Evolutionary conservation across 2,888 invertebrate species (phyloP), one percentile per base, ranked within the genome.

Genomic region (Reticulitermes lucifugus): DNA sequence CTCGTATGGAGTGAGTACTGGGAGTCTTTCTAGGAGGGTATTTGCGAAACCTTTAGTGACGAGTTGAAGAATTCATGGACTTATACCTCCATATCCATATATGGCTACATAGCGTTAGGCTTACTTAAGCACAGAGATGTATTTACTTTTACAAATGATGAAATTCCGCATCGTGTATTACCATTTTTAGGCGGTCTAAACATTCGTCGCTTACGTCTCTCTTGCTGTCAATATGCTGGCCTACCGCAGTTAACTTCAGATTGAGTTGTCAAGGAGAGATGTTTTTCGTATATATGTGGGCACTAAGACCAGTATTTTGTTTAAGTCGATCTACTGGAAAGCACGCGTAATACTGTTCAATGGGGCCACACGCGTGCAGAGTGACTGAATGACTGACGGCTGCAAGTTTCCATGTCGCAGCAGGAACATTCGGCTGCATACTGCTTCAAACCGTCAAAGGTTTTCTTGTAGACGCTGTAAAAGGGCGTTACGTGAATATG

Each of bases 361-460:
- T 65, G 73, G 41, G 35, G 21, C 73, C 73, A 29, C 73, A 73
- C 73, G 73, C 73, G 73, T 73, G 73, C 41, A n/a, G n/a, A 25
- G 7, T 65, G n/a, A 60, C 51, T 9, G 51, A 14, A 9, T 65
- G 65, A 25, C 35, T 73, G 73, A 73, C 35, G 73, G 73, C 73
- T 41, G 73, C 41, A 18, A 35, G 7, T 73, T 41, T 73, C 21
- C 25, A 12, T 41, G 35, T 73, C 73, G 22, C 73, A 73, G 73
- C 73, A 35, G 73, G 73, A 41, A 21, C 73, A n/a, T 55, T 25
- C 73, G 21, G 73, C 35, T 35, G 10, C 73, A 10, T 65, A 25
- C 65, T 65, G 65, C 25, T 65, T 65, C 65, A 25, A 10, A n/a
- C 25, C 65, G n/a, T 25, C n/a, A n/a, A 12, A n/a, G n/a, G 14